Conservation (phyloP, 2,113 vertebrate species). For the Atherinomorus stipes region DNA sequence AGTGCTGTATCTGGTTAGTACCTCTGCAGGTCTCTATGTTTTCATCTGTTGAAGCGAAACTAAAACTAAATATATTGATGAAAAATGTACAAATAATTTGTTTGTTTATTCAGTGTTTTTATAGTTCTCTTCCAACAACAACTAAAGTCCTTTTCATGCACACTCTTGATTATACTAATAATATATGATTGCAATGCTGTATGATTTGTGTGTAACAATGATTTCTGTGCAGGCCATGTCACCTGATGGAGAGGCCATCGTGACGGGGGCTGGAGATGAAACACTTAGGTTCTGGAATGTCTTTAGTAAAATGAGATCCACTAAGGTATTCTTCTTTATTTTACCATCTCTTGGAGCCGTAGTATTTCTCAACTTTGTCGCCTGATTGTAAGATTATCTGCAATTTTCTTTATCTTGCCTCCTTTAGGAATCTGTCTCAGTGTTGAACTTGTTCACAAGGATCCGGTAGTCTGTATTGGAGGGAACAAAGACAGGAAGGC, state of each 20-base stretch:
- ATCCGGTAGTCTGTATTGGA: constrained; percentile 86
- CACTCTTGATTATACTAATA: constrained; percentile 5
- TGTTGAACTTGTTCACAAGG: constrained; percentile 95
- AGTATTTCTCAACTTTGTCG: neutral
- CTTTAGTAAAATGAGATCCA: constrained; percentile 98
- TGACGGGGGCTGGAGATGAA: constrained; percentile 97
- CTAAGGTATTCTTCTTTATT: constrained; percentile 85
- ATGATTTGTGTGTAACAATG: constrained; percentile 11
- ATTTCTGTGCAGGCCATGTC: constrained; percentile 90
- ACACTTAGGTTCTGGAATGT: constrained; percentile 98
- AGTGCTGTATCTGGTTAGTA: constrained; percentile 93
- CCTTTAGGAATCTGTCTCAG: constrained; percentile 90
- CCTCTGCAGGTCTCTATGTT: neutral
- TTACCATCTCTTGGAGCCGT: neutral
- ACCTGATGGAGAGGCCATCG: constrained; percentile 98
- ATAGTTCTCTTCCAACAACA: too few relatives aligned
- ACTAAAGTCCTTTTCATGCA: neutral
- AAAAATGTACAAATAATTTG: too few relatives aligned
- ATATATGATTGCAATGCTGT: neutral
- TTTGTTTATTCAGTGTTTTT: too few relatives aligned
- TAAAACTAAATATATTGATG: neutral
- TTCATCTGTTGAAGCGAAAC: neutral
- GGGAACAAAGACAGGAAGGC: constrained; percentile 26
- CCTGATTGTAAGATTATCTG: neutral
- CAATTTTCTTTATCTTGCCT: neutral